Conservation (phyloP, 2,113 vertebrate genomes). For the Ivindomyrus marchei region DNA sequence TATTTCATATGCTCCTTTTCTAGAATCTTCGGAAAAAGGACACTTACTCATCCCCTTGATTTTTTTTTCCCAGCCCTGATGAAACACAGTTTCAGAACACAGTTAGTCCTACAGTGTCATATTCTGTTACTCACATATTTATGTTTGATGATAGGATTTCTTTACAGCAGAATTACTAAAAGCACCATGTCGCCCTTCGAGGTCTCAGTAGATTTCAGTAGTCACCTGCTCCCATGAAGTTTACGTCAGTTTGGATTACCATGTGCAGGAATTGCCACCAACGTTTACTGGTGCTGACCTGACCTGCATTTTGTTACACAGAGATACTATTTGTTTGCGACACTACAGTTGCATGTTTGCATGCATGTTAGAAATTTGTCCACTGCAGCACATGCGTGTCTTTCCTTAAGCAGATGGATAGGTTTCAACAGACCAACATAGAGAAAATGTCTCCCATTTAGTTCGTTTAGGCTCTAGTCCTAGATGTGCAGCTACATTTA, state of each 20-base stretch:
- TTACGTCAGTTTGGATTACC: not conserved
- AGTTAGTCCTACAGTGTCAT: not conserved
- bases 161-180: not conserved
- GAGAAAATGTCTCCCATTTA: not conserved
- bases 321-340: not conserved
- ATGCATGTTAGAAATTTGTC: not conserved
- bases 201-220: not conserved
- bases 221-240: not conserved
- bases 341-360: slow-evolving; percentile 16
- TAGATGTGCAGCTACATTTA: not conserved
- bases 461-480: not conserved
- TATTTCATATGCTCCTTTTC: not conserved
- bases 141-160: not conserved
- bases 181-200: not conserved
- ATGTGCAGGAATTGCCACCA: not conserved
- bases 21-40: not conserved
- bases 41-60: not conserved
- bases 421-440: not conserved
- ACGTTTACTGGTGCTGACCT: not conserved
- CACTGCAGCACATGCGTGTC: not conserved
- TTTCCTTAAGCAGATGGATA: not conserved
- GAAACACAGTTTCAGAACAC: not conserved
- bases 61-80: not conserved
- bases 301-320: slow-evolving; percentile 10
- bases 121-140: not conserved